Percentiles rank a stretch among this genome's conserved stretches.
Evolutionary conservation across 1,140 invertebrate genomes (phyloP).

Genomic region (Cardiocondyla obscurior): DNA sequence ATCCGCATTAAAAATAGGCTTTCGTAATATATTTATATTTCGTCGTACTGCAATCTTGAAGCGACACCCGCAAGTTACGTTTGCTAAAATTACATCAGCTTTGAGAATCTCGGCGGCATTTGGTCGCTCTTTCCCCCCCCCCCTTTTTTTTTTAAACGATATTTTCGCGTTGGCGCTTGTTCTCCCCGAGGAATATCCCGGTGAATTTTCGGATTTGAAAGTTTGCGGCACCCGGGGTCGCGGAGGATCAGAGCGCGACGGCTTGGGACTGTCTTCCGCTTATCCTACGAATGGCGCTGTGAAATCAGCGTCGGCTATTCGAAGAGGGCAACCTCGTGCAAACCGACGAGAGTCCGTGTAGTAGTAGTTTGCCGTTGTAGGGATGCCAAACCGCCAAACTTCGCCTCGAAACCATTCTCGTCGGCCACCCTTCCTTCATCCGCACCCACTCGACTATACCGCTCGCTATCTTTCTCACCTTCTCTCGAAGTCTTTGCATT

Average conservation of each 20-base stretch:
- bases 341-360: slow-evolving; percentile 25
- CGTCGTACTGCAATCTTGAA: neutral
- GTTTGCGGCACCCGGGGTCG: slow-evolving; percentile 43
- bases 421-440: slow-evolving; percentile 43
- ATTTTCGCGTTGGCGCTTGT: neutral
- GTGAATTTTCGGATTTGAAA: slow-evolving; percentile 44
- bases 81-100: neutral
- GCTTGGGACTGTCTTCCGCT: slow-evolving; percentile 37
- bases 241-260: slow-evolving; percentile 14
- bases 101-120: neutral
- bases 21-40: neutral
- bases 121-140: too few relatives aligned
- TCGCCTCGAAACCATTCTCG: slow-evolving; percentile 58
- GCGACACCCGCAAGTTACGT: neutral
- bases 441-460: neutral
- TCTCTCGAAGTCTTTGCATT: neutral
- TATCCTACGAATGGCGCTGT: slow-evolving; percentile 53
- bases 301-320: slow-evolving; percentile 52
- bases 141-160: neutral
- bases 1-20: neutral
- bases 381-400: slow-evolving; percentile 63
- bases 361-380: slow-evolving; percentile 52
- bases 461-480: neutral
- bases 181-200: slow-evolving; percentile 1
- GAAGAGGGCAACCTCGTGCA: slow-evolving; percentile 17